Evolutionary conservation across 2,797 vertebrate species (phyloP).

Genomic region (Coendou prehensilis): DNA sequence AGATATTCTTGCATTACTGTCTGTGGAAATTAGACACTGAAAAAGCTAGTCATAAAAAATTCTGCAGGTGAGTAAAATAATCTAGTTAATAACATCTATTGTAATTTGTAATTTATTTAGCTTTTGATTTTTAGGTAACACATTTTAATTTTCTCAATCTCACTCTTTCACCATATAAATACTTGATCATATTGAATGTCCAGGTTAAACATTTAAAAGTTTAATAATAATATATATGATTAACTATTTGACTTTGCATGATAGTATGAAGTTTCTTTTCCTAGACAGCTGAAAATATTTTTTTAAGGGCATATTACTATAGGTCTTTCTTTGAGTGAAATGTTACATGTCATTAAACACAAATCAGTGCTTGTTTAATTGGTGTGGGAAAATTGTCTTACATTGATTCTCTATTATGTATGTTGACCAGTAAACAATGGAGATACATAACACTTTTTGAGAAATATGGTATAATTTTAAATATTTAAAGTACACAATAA

Average conservation of each 20-base stretch:
- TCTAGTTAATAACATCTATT: background rate
- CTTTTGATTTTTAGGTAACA: background rate
- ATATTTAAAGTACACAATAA: background rate
- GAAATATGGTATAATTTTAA: background rate
- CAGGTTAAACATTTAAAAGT: background rate
- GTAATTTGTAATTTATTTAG: background rate
- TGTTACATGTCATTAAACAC: background rate
- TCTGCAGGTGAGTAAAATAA: background rate
- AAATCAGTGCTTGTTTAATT: background rate
- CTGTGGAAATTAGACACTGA: background rate
- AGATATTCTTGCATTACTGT: background rate
- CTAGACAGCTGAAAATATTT: background rate
- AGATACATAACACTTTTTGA: background rate
- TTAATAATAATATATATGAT: background rate
- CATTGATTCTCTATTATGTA: background rate
- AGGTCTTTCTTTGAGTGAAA: background rate
- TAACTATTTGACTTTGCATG: constrained; percentile 3
- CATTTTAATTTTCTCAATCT: background rate
- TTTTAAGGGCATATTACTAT: background rate
- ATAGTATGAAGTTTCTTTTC: background rate
- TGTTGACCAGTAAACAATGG: background rate
- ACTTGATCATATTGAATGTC: background rate
- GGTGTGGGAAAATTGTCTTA: background rate
- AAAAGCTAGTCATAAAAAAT: background rate
- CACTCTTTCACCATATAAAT: background rate